Evolutionary conservation across 2,797 vertebrate genomes (phyloP).

Genomic region (Lepilemur septentrionalis): DNA sequence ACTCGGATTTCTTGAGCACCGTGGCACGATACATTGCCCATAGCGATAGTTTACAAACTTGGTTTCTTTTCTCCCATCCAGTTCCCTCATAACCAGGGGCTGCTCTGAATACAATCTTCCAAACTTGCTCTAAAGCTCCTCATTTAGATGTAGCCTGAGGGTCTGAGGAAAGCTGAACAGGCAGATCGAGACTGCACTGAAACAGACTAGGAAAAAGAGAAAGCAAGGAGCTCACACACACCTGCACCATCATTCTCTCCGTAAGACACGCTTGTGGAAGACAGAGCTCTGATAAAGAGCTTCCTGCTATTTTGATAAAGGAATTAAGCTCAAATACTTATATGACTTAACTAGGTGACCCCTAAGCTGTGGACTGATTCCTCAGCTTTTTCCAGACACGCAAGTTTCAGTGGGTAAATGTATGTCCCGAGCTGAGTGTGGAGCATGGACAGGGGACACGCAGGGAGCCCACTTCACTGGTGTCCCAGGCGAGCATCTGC

Average conservation of each 20-base stretch:
- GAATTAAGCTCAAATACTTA: background rate
- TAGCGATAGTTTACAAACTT: background rate
- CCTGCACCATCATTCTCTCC: background rate
- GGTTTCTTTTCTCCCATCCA: background rate
- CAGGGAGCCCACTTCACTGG: fast-evolving
- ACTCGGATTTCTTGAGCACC: background rate
- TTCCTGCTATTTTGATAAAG: background rate
- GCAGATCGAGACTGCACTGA: background rate
- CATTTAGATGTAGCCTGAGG: background rate
- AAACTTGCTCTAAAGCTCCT: background rate
- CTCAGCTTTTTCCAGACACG: background rate
- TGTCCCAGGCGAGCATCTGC: too few relatives aligned
- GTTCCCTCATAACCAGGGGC: background rate
- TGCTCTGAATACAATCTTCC: background rate
- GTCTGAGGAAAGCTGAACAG: background rate
- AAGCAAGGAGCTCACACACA: background rate
- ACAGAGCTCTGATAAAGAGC: background rate
- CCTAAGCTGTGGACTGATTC: too few relatives aligned
- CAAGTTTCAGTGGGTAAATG: background rate
- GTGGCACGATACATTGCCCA: background rate
- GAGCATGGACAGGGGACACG: background rate
- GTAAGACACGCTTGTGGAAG: fast-evolving
- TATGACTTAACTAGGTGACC: too few relatives aligned
- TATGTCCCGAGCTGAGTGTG: background rate
- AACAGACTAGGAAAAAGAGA: background rate